phyloP scores from a whole-genome alignment of 1,140 invertebrate genomes.

The Cecropterus lyciades region DNA sequence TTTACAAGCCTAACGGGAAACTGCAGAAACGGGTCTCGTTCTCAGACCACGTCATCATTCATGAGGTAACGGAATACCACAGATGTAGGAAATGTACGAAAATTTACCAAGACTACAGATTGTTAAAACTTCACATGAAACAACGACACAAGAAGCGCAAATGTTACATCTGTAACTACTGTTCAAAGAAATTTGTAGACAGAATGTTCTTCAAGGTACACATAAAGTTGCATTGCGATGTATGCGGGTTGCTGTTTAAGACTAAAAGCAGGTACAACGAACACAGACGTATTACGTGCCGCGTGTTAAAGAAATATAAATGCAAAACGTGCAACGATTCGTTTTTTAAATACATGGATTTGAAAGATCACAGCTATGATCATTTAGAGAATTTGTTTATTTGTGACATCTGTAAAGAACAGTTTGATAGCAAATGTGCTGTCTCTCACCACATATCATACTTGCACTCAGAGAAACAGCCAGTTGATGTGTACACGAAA shows the following conservation, averaged over 20 bases:
- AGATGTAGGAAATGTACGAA: conserved; percentile 69
- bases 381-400: conserved; percentile 56
- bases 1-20: conserved; percentile 47
- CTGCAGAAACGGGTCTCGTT: conserved; percentile 67
- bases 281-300: conserved; percentile 56
- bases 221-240: conserved; percentile 68
- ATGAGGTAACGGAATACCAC: conserved; percentile 67
- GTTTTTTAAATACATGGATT: conserved; percentile 62
- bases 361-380: conserved; percentile 71
- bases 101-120: conserved; percentile 62
- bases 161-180: conserved; percentile 74
- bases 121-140: conserved; percentile 65
- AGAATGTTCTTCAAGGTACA: conserved; percentile 74
- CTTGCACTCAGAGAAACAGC: conserved; percentile 54
- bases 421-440: conserved; percentile 60
- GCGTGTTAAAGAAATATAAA: conserved; percentile 53
- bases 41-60: conserved; percentile 65
- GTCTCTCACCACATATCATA: conserved; percentile 64
- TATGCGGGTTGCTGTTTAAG: conserved; percentile 52
- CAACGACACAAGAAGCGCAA: conserved; percentile 66
- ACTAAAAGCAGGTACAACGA: conserved; percentile 53
- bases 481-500: conserved; percentile 46
- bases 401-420: conserved; percentile 73
- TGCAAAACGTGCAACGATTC: conserved; percentile 57
- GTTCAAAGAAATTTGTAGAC: conserved; percentile 66